A percentile compares a stretch with the other conserved stretches of the same genome.
These are phyloP conservation scores for Phalacrocorax aristotelis DNA, from an alignment of 2,113 vertebrate species.

Conservation along the genomic window DNA sequence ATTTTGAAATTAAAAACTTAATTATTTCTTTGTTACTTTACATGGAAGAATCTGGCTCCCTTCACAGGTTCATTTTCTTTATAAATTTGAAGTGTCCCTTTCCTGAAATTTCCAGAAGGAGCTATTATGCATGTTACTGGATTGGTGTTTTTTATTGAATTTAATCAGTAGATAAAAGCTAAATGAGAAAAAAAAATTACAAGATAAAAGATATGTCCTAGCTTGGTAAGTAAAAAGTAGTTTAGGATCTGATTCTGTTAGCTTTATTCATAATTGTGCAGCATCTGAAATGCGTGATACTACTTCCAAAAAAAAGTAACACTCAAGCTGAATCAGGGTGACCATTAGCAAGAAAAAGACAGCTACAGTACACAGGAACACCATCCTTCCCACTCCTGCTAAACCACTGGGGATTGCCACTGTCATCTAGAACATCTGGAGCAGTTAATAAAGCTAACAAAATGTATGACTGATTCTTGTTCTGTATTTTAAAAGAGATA, in stretches of 20 bases:
- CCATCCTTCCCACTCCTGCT: neutral
- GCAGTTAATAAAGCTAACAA: neutral
- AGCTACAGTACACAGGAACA: neutral
- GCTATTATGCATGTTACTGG: neutral
- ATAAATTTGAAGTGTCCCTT: neutral
- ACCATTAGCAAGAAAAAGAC: neutral
- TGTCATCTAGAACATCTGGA: neutral
- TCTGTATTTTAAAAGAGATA: neutral
- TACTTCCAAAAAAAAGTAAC: neutral
- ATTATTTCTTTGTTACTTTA: neutral
- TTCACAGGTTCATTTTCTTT: neutral
- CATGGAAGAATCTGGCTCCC: neutral
- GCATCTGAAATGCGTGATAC: neutral
- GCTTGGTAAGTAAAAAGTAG: neutral
- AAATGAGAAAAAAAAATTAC: neutral
- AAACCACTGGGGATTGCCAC: neutral
- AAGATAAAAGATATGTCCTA: neutral
- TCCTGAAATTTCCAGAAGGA: neutral
- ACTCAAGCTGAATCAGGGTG: neutral
- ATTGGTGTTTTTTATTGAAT: neutral
- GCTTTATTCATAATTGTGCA: neutral
- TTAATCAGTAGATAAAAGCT: neutral
- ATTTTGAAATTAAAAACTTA: neutral
- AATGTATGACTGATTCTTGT: neutral
- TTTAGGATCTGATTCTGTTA: neutral